Percentiles rank a stretch among this genome's conserved stretches.
Conservation (phyloP, 2,888 invertebrate species). For the Eilema caniola region DNA sequence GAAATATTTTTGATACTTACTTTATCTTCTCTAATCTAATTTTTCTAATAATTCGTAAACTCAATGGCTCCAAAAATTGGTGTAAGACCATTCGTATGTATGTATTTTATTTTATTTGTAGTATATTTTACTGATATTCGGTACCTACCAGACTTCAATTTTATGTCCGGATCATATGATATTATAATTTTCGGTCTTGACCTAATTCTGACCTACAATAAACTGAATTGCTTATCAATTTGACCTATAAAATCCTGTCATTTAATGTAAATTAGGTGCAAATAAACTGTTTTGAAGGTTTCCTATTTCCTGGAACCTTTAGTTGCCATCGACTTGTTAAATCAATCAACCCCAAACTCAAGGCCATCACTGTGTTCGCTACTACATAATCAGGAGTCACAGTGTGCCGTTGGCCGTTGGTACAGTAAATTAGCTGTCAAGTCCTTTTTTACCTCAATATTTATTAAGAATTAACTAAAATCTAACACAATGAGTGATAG, state of each 20-base stretch:
- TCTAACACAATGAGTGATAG: constrained; percentile 71
- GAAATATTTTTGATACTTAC: too few species aligned
- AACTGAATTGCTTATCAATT: background rate
- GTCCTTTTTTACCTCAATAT: constrained; percentile 10
- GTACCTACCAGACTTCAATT: background rate
- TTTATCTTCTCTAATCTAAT: background rate
- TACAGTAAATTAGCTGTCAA: constrained; percentile 26
- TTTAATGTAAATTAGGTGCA: constrained; percentile 15
- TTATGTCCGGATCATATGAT: background rate
- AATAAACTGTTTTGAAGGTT: constrained; percentile 25
- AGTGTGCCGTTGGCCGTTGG: constrained; percentile 34
- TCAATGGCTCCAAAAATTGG: too few species aligned
- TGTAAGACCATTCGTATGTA: too few species aligned
- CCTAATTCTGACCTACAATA: constrained; percentile 2
- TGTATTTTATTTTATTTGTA: too few species aligned
- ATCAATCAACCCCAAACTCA: constrained; percentile 51
- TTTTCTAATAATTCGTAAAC: background rate
- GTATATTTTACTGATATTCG: too few species aligned
- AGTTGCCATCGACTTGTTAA: constrained; percentile 54
- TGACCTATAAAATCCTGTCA: background rate
- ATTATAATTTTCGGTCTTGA: background rate
- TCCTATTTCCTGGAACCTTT: constrained; percentile 29
- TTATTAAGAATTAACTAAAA: constrained; percentile 9
- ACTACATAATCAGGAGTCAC: background rate
- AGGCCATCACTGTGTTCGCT: constrained; percentile 35